Percentiles rank a stretch among this genome's conserved stretches.
Conservation (phyloP, 2,888 invertebrate species). For the Neoascia interrupta region DNA sequence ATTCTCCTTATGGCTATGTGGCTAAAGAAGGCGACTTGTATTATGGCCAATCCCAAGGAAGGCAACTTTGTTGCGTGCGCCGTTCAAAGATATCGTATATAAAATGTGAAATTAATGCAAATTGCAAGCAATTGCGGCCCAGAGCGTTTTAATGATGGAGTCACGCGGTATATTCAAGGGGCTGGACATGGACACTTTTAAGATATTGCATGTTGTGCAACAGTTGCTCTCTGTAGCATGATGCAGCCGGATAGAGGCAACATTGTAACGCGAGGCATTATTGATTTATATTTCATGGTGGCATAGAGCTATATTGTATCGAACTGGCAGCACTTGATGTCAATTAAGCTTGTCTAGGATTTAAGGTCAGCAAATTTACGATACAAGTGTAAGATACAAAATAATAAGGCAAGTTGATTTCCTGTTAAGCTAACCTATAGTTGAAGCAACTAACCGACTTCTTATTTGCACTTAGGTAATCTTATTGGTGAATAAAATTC, state of each 20-base stretch:
- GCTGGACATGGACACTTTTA: slow-evolving; percentile 4
- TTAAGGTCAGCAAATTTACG: too few species aligned
- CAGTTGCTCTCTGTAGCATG: neutral
- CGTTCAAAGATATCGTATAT: slow-evolving; percentile 11
- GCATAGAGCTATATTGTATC: too few species aligned
- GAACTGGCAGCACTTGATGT: too few species aligned
- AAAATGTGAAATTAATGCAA: slow-evolving; percentile 51
- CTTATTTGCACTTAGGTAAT: too few species aligned
- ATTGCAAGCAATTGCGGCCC: slow-evolving; percentile 34
- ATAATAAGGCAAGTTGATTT: too few species aligned
- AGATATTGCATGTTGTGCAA: slow-evolving; percentile 31
- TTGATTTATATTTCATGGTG: slow-evolving; percentile 10
- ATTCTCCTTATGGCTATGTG: too few species aligned
- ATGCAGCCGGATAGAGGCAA: neutral
- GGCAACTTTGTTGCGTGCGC: slow-evolving; percentile 32
- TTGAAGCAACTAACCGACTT: too few species aligned
- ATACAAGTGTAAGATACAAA: too few species aligned
- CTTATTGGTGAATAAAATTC: too few species aligned
- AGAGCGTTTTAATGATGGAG: slow-evolving; percentile 29
- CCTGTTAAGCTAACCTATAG: too few species aligned
- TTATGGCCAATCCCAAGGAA: slow-evolving; percentile 20
- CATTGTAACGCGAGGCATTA: slow-evolving; percentile 20
- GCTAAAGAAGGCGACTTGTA: too few species aligned
- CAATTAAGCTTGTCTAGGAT: too few species aligned
- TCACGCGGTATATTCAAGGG: neutral